phyloP scores from a whole-genome alignment of 2,797 vertebrate genomes.

The Hyperoplus immaculatus region DNA sequence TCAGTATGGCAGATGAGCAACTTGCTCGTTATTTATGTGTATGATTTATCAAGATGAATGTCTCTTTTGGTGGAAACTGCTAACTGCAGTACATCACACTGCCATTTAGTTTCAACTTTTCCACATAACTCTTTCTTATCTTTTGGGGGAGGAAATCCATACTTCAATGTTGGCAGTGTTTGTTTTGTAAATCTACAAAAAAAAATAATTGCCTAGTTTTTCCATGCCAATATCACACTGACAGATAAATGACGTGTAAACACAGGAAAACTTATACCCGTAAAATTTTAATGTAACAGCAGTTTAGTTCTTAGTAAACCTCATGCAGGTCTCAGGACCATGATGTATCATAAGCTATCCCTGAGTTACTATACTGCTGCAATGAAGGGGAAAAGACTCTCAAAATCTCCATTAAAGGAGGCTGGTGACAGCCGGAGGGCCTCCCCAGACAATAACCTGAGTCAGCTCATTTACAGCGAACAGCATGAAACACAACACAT shows the following conservation, averaged over 20 bases:
- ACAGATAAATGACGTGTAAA: neutral
- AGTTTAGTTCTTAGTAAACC: neutral
- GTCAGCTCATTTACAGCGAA: slow-evolving; percentile 74
- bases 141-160: slow-evolving; percentile 5
- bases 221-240: neutral
- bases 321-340: neutral
- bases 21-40: slow-evolving; percentile 18
- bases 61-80: slow-evolving; percentile 21
- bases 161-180: neutral
- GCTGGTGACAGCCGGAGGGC: slow-evolving; percentile 56
- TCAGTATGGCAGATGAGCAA: slow-evolving; percentile 7
- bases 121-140: neutral
- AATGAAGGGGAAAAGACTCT: slow-evolving; percentile 17
- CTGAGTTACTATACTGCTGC: neutral
- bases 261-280: neutral
- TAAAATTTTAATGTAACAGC: neutral
- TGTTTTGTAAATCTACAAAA: neutral
- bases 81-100: slow-evolving; percentile 10
- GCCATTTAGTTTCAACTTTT: neutral
- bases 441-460: slow-evolving; percentile 70
- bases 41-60: slow-evolving; percentile 44
- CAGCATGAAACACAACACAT: slow-evolving; percentile 66
- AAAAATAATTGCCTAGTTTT: slow-evolving; percentile 1
- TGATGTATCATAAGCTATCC: slow-evolving; percentile 44
- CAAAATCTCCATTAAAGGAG: slow-evolving; percentile 20